These are phyloP conservation scores for Spodoptera frugiperda DNA, from an alignment of 1,140 invertebrate genomes.

Conservation along the genomic window DNA sequence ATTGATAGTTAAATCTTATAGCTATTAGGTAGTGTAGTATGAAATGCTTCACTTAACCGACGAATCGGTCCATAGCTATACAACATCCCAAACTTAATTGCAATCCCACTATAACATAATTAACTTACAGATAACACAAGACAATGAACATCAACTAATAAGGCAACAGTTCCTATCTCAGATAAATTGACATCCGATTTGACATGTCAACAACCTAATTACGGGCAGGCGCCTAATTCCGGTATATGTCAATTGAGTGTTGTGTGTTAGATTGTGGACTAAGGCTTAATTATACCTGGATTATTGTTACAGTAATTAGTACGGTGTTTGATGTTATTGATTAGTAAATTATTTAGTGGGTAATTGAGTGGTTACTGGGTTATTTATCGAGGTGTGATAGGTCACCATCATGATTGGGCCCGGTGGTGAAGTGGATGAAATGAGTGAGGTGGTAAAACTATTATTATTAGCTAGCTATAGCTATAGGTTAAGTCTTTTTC, in stretches of 20 bases:
- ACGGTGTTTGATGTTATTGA: constrained; percentile 30
- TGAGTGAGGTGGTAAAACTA: no score
- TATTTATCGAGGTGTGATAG: no score
- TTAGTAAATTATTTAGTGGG: constrained; percentile 8
- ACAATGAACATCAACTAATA: constrained; percentile 23
- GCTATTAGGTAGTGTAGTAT: no score
- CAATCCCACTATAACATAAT: neutral
- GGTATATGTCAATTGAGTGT: constrained; percentile 44
- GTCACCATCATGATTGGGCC: no score
- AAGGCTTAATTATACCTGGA: constrained; percentile 51
- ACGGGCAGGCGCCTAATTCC: constrained; percentile 39
- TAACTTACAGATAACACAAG: constrained; percentile 1
- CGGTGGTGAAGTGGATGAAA: no score
- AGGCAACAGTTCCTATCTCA: constrained; percentile 34
- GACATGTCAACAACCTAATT: constrained; percentile 47
- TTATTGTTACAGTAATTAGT: constrained; percentile 48
- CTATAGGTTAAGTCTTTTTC: no score
- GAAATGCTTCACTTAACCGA: no score
- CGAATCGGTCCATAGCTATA: no score
- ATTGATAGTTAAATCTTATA: no score
- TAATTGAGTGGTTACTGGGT: no score
- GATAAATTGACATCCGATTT: constrained; percentile 46
- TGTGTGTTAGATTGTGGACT: constrained; percentile 10
- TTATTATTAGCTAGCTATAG: no score
- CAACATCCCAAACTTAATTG: neutral